These are phyloP conservation scores for Corythucha ciliata DNA, from an alignment of 2,888 invertebrate genomes.

Conservation along the genomic window DNA sequence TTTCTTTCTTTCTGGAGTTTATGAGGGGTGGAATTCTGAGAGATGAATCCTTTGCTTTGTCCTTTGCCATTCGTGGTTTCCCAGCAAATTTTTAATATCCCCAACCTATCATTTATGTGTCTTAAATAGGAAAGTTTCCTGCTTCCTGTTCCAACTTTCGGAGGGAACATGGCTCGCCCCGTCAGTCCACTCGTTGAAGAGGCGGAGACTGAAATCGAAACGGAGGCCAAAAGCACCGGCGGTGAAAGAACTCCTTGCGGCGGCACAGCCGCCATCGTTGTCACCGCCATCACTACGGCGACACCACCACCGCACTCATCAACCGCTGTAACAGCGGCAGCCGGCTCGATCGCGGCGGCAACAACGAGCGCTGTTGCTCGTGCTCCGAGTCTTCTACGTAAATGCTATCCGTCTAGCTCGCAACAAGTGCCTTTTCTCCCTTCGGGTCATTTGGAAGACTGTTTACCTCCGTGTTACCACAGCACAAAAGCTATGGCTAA, in stretches of 20 bases:
- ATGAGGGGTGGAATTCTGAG: no score
- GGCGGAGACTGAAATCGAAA: constrained; percentile 35
- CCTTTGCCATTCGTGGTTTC: no score
- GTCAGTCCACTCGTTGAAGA: constrained; percentile 38
- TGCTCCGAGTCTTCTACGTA: constrained; percentile 38
- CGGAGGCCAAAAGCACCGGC: constrained; percentile 29
- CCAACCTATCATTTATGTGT: no score
- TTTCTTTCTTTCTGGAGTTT: no score
- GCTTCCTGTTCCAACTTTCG: constrained; percentile 38
- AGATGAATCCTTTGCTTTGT: no score
- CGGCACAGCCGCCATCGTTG: constrained; percentile 8
- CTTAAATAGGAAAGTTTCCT: constrained; percentile 38
- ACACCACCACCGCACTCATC: constrained; percentile 19
- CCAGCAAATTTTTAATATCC: no score
- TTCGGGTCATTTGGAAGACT: constrained; percentile 45
- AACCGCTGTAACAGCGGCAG: constrained; percentile 12
- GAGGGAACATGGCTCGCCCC: constrained; percentile 35
- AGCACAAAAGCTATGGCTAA: constrained; percentile 49
- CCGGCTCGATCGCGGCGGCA: constrained; percentile 10
- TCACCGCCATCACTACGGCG: no score
- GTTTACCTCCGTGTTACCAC: constrained; percentile 50
- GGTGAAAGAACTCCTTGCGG: constrained; percentile 17
- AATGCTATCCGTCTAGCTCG: constrained; percentile 41
- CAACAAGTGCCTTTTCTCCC: constrained; percentile 43
- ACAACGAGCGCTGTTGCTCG: constrained; percentile 15